phyloP scores from a whole-genome alignment of 2,888 invertebrate species.

The Drosophila mimetica region DNA sequence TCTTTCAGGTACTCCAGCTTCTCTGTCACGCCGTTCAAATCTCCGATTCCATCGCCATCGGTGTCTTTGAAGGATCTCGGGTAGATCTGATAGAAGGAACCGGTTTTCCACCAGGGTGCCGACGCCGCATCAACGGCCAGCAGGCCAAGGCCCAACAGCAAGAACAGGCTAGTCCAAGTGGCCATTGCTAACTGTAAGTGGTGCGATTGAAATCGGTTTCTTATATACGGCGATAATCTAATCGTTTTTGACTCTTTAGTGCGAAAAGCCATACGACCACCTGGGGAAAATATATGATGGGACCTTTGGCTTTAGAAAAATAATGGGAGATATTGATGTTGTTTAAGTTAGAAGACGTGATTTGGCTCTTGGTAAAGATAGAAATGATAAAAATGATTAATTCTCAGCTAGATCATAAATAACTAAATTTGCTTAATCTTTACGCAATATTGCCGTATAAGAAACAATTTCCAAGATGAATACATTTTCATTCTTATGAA shows the following conservation, averaged over 20 bases:
- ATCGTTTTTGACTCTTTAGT: slow-evolving; percentile 23
- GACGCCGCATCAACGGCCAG: slow-evolving; percentile 55
- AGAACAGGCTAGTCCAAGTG: slow-evolving; percentile 53
- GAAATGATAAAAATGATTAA: background rate
- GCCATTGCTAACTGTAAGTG: slow-evolving; percentile 61
- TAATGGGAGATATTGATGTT: slow-evolving; percentile 5
- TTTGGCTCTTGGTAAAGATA: background rate
- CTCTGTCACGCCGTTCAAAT: slow-evolving; percentile 90
- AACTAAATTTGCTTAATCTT: too few species aligned
- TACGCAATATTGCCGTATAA: too few species aligned
- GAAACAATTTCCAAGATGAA: too few species aligned
- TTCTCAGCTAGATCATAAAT: too few species aligned
- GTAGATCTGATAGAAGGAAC: slow-evolving; percentile 93
- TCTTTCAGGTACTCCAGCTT: slow-evolving; percentile 88
- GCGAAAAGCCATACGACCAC: slow-evolving; percentile 20
- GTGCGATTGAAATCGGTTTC: slow-evolving; percentile 28
- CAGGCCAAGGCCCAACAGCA: slow-evolving; percentile 59
- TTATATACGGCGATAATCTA: slow-evolving; percentile 55
- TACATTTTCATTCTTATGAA: too few species aligned
- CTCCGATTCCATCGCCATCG: slow-evolving; percentile 93
- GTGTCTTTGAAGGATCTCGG: slow-evolving; percentile 94
- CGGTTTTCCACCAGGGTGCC: slow-evolving; percentile 91
- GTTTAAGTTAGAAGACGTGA: background rate
- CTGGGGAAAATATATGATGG: slow-evolving; percentile 24
- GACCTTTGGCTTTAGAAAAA: slow-evolving; percentile 27